Percentiles rank a stretch among this genome's conserved stretches.
These are phyloP conservation scores for Lasioglossum zephyrum DNA, from an alignment of 2,888 invertebrate species.

Conservation along the genomic window DNA sequence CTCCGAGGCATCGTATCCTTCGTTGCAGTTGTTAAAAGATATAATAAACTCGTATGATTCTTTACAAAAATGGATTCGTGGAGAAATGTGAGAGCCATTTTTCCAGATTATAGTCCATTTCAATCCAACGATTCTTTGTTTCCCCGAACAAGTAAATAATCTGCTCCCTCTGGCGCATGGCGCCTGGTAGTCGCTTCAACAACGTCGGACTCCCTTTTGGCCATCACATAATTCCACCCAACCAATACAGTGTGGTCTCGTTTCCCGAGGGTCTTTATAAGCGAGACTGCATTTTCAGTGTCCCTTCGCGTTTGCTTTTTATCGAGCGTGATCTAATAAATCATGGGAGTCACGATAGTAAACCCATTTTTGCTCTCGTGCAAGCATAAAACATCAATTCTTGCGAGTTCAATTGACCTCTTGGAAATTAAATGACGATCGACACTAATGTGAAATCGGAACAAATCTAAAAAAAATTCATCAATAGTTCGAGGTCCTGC, in stretches of 20 bases:
- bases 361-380: neutral
- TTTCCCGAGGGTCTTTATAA: conserved; percentile 44
- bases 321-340: neutral
- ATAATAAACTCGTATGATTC: neutral
- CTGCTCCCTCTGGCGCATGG: conserved; percentile 28
- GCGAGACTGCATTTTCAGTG: conserved; percentile 2
- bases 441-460: neutral
- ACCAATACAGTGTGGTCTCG: neutral
- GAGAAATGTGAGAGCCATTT: conserved; percentile 27
- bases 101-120: conserved; percentile 34
- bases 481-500: neutral
- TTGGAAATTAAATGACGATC: neutral
- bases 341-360: neutral
- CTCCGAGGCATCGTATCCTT: neutral
- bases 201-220: conserved; percentile 12
- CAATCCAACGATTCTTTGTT: conserved; percentile 42
- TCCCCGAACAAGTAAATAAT: conserved; percentile 41
- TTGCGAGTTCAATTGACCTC: neutral
- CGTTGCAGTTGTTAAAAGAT: neutral
- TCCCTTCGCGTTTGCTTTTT: conserved; percentile 1
- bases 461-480: neutral
- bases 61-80: neutral
- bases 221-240: conserved; percentile 41
- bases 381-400: neutral
- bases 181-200: conserved; percentile 31